These are phyloP conservation scores for Tipula lateralis DNA, from an alignment of 2,888 invertebrate species.

Conservation along the genomic window DNA sequence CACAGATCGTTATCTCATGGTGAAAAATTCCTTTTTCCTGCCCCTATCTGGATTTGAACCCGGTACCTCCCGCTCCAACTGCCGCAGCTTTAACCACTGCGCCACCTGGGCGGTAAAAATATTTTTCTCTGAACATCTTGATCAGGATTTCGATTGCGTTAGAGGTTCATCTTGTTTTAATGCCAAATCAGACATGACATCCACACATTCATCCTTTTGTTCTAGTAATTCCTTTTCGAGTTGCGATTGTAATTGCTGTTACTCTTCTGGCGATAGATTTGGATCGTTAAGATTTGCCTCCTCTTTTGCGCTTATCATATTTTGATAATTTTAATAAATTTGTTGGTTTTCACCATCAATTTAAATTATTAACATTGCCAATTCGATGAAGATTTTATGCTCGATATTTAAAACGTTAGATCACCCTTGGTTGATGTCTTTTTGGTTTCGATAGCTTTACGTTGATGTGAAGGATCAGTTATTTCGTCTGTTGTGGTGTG, in stretches of 20 bases:
- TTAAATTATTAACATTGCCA: constrained; percentile 19
- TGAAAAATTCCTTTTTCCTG: no score
- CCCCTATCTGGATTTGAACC: no score
- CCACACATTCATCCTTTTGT: neutral
- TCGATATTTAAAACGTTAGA: neutral
- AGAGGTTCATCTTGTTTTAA: neutral
- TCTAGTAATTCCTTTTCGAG: neutral
- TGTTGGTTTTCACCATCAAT: neutral
- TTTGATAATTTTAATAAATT: neutral
- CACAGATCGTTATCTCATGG: no score
- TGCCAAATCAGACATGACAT: neutral
- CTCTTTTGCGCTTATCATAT: neutral
- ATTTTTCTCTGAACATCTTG: no score
- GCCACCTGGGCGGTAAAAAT: no score
- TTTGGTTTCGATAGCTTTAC: neutral
- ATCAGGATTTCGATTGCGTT: no score
- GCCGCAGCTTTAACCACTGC: no score
- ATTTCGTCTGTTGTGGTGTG: neutral
- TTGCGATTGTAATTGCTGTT: neutral
- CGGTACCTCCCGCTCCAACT: no score
- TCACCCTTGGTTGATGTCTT: neutral
- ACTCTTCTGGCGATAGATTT: neutral
- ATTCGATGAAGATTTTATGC: neutral
- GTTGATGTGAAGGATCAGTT: neutral
- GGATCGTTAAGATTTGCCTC: neutral